A percentile compares a stretch with the other conserved stretches of the same genome.
Evolutionary conservation across 2,888 invertebrate species (phyloP).

Genomic region (Clanis bilineata): DNA sequence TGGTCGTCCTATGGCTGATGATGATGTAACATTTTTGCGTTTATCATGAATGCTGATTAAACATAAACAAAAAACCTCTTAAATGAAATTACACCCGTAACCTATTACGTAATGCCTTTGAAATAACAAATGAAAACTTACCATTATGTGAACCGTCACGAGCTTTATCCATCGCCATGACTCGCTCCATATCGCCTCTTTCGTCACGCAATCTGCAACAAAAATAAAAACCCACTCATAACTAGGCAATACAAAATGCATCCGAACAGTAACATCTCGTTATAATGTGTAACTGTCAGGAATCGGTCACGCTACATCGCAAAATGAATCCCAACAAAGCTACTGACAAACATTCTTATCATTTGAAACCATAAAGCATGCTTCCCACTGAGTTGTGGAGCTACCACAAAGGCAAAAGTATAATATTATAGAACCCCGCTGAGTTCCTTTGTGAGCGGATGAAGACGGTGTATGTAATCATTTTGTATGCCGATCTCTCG

Average conservation of each 20-base stretch:
- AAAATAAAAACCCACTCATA: slow-evolving; percentile 45
- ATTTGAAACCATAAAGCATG: slow-evolving; percentile 81
- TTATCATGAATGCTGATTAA: background rate
- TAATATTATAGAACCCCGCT: slow-evolving; percentile 80
- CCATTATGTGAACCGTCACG: slow-evolving; percentile 95
- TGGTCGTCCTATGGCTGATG: too few relatives aligned
- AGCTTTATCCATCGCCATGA: slow-evolving; percentile 91
- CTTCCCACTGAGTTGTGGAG: slow-evolving; percentile 73
- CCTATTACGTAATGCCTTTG: background rate
- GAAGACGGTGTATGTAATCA: slow-evolving; percentile 78
- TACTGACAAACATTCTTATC: slow-evolving; percentile 80
- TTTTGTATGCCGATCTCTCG: slow-evolving; percentile 74
- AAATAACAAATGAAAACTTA: slow-evolving; percentile 63
- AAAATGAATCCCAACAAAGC: slow-evolving; percentile 70
- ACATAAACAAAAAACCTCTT: background rate
- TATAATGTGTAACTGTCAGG: slow-evolving; percentile 32
- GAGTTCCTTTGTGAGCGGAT: slow-evolving; percentile 76
- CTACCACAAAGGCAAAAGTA: slow-evolving; percentile 78
- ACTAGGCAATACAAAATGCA: slow-evolving; percentile 12
- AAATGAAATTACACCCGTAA: background rate
- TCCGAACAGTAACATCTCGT: slow-evolving; percentile 13
- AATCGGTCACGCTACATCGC: slow-evolving; percentile 69
- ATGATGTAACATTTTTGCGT: background rate
- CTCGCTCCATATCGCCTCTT: slow-evolving; percentile 91
- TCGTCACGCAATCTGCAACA: slow-evolving; percentile 93